Evolutionary conservation across 2,888 invertebrate genomes (phyloP).

Genomic region (Heteromyza rotundicornis): DNA sequence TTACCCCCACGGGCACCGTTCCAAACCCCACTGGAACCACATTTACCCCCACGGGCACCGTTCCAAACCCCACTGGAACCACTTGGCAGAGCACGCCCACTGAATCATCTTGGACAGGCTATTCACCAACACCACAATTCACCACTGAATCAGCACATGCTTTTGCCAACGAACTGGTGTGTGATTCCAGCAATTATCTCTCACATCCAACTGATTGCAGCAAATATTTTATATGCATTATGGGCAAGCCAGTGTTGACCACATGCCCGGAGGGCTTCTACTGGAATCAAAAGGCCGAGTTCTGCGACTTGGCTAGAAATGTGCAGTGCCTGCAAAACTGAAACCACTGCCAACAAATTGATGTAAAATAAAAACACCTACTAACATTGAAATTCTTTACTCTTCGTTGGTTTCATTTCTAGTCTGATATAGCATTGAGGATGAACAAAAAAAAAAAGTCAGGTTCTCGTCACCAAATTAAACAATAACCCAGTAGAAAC

Average conservation of each 20-base stretch:
- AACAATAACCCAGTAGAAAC: too few relatives aligned
- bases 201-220: slow-evolving; percentile 52
- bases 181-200: slow-evolving; percentile 37
- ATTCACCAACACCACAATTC: neutral
- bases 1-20: too few relatives aligned
- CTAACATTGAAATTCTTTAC: neutral
- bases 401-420: too few relatives aligned
- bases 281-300: slow-evolving; percentile 50
- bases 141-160: neutral
- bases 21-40: too few relatives aligned
- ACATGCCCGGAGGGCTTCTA: slow-evolving; percentile 53
- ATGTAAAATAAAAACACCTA: slow-evolving; percentile 4
- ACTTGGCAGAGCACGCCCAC: too few relatives aligned
- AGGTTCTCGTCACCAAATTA: too few relatives aligned
- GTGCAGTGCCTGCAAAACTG: slow-evolving; percentile 37
- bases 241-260: slow-evolving; percentile 52
- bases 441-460: too few relatives aligned
- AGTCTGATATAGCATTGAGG: too few relatives aligned
- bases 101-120: too few relatives aligned
- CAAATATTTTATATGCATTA: slow-evolving; percentile 58
- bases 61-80: too few relatives aligned
- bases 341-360: too few relatives aligned
- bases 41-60: too few relatives aligned
- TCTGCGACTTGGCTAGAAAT: slow-evolving; percentile 45
- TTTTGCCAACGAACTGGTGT: slow-evolving; percentile 8